Evolutionary conservation across 2,797 vertebrate genomes (phyloP), one percentile per base, ranked within the genome.

Genomic region (Lagocephalus sceleratus): DNA sequence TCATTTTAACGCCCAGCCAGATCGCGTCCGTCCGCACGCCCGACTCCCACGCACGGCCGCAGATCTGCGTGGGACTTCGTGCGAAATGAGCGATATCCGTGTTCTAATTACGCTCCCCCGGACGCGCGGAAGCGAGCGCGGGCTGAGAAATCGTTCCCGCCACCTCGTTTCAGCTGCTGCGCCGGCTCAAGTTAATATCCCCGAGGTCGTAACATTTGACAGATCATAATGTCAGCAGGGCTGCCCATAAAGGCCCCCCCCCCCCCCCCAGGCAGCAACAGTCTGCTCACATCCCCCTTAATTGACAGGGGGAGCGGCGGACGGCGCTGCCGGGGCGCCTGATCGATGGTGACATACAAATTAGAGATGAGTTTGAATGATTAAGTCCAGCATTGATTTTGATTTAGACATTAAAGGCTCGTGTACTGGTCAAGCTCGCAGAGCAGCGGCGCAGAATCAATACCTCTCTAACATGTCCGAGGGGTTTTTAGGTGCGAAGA

Each of bases 311-410:
- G 62, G 35, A 48, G 51, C 53, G 65, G 52, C 63, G 69, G 78
- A 71, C 71, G 21, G 57, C 60, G 2, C 1, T 43, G 60, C 48
- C 55, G 1, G 77, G 63, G 67, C 55, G 5, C 60, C 43, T 68
- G 68, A 87, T 88, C 81, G 73, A 87, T 85, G 60, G 76, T 82
- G 79, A 83, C 85, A 81, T 82, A 85, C 79, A 87, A 81, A 86
- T 84, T 85, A 85, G 80, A 81, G 79, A 72, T 3, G 57, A 64
- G 74, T 79, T 79, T 82, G 78, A 85, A 82, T 81, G 85, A 86
- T 87, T 83, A 83, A 76, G 78, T 84, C 76, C 67, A 74, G 75
- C 76, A 87, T 84, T 71, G 82, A 85, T 85, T 85, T 82, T 59
- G 78, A 85, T 85, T 82, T 81, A 80, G 75, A 78, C 78, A 68